Evolutionary conservation across 2,888 invertebrate genomes (phyloP), one percentile per base, ranked within the genome.

Genomic region (Fabriciana adippe): DNA sequence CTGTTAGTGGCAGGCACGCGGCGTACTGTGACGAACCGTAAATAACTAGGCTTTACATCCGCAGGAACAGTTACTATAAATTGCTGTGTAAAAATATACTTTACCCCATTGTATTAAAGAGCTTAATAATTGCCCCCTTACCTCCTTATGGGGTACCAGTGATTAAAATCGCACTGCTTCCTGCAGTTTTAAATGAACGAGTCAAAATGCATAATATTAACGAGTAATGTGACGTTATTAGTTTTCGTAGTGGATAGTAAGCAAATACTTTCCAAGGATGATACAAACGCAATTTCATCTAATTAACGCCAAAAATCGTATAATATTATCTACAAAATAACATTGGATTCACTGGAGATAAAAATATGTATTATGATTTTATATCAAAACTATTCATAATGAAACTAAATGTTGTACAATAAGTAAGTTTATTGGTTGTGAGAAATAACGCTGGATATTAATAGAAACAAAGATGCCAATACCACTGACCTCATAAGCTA

Each of bases 141-240:
- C 65, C 56, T 55, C 63, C 65, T 55, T 62, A 78, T 78, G 79
- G 81, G 79, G 79, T 79, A 78, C 76, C 76, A 74, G 79, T 84
- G 86, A 87, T 90, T 82, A 85, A 85, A 87, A 89, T 88, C 88
- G 80, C 80, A 80, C 78, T 77, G 80, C 82, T 87, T 87, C 89
- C 90, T 86, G 88, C 79, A 79, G 78, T 82, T 81, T 79, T 85
- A 81, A 83, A 82, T 84, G 82, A 72, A 80, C 78, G 81, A 80
- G 81, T 78, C 79, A 78, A 81, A 80, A 79, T 81, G 80, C 81
- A 78, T 78, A 79, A 79, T 48, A 41, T 0, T 11, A 8, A 41
- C 35, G n/a, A 76, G 77, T 81, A 74, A 82, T 83, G 65, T 64
- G 54, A 64, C 50, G 18, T 61, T 67, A 64, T 73, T 73, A 18